phyloP scores from a whole-genome alignment of 2,888 invertebrate species.

The Pedicia rivosa region DNA sequence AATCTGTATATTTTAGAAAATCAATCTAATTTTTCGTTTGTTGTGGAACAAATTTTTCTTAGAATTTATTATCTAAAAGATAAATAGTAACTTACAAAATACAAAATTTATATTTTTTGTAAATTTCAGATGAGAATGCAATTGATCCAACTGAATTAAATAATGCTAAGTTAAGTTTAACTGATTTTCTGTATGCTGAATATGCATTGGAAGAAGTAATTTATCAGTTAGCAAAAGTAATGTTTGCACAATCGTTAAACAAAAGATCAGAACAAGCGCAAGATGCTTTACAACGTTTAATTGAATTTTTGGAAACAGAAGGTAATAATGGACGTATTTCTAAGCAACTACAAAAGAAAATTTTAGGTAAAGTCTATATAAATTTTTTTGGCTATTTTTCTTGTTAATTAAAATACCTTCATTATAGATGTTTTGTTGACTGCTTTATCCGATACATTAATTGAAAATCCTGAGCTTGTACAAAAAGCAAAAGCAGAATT shows the following conservation, averaged over 20 bases:
- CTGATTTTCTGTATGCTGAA: conserved; percentile 57
- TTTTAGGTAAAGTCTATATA: conserved; percentile 50
- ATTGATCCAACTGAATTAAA: conserved; percentile 49
- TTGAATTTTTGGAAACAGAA: conserved; percentile 54
- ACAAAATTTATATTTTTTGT: conserved; percentile 1
- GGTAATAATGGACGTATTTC: conserved; percentile 59
- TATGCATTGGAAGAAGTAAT: conserved; percentile 64
- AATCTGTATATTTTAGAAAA: no score
- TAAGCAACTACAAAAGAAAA: conserved; percentile 57
- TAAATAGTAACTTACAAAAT: neutral
- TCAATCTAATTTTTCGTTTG: neutral
- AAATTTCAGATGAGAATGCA: conserved; percentile 15
- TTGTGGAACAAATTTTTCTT: conserved; percentile 12
- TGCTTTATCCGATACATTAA: conserved; percentile 54
- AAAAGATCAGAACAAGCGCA: conserved; percentile 53
- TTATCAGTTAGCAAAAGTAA: conserved; percentile 64
- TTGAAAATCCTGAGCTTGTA: conserved; percentile 53
- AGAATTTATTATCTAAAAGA: neutral
- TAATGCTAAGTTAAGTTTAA: conserved; percentile 50
- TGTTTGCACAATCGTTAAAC: conserved; percentile 60
- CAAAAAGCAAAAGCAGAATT: conserved; percentile 37
- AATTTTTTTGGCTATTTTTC: neutral
- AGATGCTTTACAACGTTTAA: conserved; percentile 55
- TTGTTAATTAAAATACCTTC: conserved; percentile 8
- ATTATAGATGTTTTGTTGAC: conserved; percentile 55